Conservation (phyloP, 92 coral and sea anemone genomes). For the Muricea muricata region DNA sequence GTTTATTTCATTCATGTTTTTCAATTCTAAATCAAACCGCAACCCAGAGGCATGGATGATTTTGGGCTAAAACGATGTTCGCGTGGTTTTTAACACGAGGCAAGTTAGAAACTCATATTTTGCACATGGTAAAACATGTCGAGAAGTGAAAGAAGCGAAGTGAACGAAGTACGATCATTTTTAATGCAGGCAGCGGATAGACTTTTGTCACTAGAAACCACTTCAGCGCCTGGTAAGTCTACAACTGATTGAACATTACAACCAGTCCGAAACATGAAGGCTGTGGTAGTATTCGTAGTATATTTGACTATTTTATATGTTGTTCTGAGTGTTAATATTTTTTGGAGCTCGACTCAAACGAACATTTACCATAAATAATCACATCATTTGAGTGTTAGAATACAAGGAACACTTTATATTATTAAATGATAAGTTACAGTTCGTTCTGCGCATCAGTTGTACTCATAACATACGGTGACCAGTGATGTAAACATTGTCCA, state of each 20-base stretch:
- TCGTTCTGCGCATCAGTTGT: no score
- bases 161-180: neutral
- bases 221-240: neutral
- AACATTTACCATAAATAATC: no score
- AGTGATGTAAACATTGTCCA: no score
- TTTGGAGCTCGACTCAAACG: no score
- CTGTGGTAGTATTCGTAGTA: neutral
- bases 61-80: neutral
- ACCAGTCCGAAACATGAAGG: neutral
- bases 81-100: no score
- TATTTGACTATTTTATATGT: neutral
- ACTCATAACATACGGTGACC: no score
- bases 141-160: neutral
- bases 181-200: neutral
- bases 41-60: neutral
- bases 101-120: no score
- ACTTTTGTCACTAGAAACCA: neutral
- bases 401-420: no score
- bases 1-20: neutral
- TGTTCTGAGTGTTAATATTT: no score
- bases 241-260: neutral
- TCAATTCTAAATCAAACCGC: constrained; percentile 6
- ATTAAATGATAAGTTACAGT: no score
- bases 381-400: no score
- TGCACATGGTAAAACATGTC: neutral